Percentiles rank a stretch among this genome's conserved stretches.
Conservation (phyloP, 2,113 vertebrate species). For the Cephalopterus ornatus region DNA sequence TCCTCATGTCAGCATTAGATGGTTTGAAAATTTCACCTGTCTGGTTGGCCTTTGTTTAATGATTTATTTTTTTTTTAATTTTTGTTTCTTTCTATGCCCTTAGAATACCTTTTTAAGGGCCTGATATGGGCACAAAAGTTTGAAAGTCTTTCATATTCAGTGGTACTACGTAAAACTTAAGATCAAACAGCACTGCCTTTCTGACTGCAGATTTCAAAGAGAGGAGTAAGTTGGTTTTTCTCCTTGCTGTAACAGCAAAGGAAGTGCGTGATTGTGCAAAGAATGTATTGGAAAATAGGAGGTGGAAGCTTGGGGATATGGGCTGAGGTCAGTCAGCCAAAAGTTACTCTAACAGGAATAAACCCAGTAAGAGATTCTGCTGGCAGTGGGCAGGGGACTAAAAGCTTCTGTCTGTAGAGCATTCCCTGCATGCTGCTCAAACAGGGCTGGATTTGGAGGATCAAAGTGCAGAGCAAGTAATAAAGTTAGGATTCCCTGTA, state of each 20-base stretch:
- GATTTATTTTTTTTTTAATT: background rate
- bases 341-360: slow-evolving; percentile 48
- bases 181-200: background rate
- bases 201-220: background rate
- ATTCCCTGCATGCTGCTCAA: slow-evolving; percentile 12
- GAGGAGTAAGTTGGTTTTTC: background rate
- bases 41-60: background rate
- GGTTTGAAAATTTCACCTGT: background rate
- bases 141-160: background rate
- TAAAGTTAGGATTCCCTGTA: background rate
- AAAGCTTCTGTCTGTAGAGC: slow-evolving; percentile 17
- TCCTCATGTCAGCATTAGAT: background rate
- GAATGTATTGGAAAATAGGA: slow-evolving; percentile 17
- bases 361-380: background rate
- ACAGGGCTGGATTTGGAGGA: slow-evolving; percentile 7
- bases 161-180: background rate
- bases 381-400: background rate
- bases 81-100: background rate
- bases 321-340: slow-evolving; percentile 33
- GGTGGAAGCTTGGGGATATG: background rate
- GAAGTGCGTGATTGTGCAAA: background rate
- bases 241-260: background rate
- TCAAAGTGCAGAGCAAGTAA: background rate
- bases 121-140: background rate
- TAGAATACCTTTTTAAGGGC: background rate